Base-by-base conservation (phyloP, 1,140 invertebrate genomes). In the Paraescarpia echinospica region DNA sequence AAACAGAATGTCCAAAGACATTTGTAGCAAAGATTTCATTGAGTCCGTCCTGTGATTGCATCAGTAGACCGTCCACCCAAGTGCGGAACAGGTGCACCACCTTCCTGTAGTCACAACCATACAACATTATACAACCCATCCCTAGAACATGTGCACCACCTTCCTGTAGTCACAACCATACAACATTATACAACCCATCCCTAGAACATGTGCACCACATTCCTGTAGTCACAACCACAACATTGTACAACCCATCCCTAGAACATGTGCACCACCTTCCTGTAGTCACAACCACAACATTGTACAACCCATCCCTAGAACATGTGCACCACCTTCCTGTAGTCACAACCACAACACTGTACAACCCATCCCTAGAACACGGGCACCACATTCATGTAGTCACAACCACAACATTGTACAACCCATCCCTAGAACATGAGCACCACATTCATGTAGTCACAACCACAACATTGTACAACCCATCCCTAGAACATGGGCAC, bases 1-100 rank as follows among this genome's bases (percentile, higher is more conserved):
- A 41, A 14, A 94, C 93, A 94, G 94, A 95, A 93, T 95, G 95
- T 22, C 95, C 95, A 93, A 95, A 95, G 14, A 95, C 34, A 93
- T 95, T 95, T 8, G 95, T 95, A 59, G 95, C 94, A 94, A 95
- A 95, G 1, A 95, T 94, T 34, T 93, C 92, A 92, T 94, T 93
- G 1, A 95, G 91, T 34, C 95, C 95, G 34, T 95, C 95, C n/a
- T 91, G 33, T 0, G 95, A 89, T 33, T 95, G 94, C 34, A 93
- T 91, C 31, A 95, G 91, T 27, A 95, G 92, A 0, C 95, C 95
- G 89, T 95, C n/a, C n/a, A n/a, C 92, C 0, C 95, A 95, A 92
- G 95, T 95, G 34, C 93, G 93, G n/a, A n/a, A n/a, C n/a, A n/a
- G n/a, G n/a, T n/a, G n/a, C n/a, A n/a, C n/a, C n/a, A n/a, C n/a